Base-by-base conservation (phyloP, 1,140 invertebrate genomes). In the Drosophila pachea region DNA sequence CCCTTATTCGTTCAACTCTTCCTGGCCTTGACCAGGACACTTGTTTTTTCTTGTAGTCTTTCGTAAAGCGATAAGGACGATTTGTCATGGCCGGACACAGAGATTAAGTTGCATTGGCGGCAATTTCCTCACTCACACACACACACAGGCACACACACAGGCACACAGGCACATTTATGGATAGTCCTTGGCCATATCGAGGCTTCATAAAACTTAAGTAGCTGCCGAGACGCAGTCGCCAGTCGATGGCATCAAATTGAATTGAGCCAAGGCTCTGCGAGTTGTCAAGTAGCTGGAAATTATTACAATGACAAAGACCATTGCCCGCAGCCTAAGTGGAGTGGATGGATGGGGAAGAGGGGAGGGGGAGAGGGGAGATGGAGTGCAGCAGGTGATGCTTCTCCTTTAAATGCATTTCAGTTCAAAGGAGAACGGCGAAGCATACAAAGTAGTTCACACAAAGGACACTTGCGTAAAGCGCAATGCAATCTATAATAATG, bases 181-280 rank as follows among this genome's bases (percentile, higher is more conserved):
- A 59, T 73, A 73, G 54, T 69, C 54, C 42, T 52, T 67, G 63
- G 75, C 63, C 73, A 74, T 76, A 76, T 69, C 67, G 67, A 64
- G 47, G 61, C 67, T 58, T 58, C 67, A 69, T 82, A 82, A 83
- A 82, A 82, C 74, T 61, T 78, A 78, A 82, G 78, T 73, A 82
- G 73, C 58, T 54, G 22, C 22, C 22, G 22, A 22, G 22, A 22
- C 22, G 38, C 31, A 32, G 8, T 12, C 22, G 1, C 4, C 36
- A 22, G 45, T 52, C 47, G 48, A 70, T 70, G 68, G 54, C 61
- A 70, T 59, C 45, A 59, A 70, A 69, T 69, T 70, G 68, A 70
- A 70, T 70, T 70, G 68, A 8, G 7, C 47, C 4, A 43, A 7
- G 50, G 45, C 11, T n/a, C 35, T 42, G 35, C 35, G 33, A 63